Base-by-base conservation (phyloP, 2,113 vertebrate genomes). In the Ibidorhyncha struthersii region DNA sequence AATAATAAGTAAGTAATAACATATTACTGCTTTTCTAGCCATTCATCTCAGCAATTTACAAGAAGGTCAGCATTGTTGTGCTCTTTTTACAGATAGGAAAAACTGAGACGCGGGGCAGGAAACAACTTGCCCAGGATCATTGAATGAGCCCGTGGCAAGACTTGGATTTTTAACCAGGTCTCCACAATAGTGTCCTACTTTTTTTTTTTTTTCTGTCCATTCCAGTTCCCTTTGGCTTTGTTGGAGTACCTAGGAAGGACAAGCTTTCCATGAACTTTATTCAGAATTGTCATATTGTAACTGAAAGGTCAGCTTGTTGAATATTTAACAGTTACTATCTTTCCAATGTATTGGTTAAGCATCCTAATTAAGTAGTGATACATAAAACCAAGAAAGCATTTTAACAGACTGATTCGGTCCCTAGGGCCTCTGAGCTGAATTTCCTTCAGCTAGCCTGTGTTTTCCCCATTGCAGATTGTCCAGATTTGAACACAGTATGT, bases 311-410 rank as follows among this genome's bases (percentile, higher is more conserved):
- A 88, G 41, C 14, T 74, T 76, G 84, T 72, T 96, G 93, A 94
- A 90, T 97, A 93, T 88, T 96, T 94, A 96, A 91, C 91, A 96
- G 78, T 86, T 95, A 41, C 91, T 95, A 85, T 94, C 70, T 96
- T 80, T 94, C 93, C 74, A 92, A 53, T 81, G 45, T 91, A 84
- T 87, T 77, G 53, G 74, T 96, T 90, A 95, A 82, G 86, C 86
- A 87, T 93, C 91, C 69, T 89, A 93, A 94, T 94, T 95, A 94
- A 95, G 67, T 36, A 63, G 49, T 27, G 81, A 94, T 93, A 97
- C 89, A 89, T 92, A 94, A 95, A 89, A 84, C 70, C 69, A 67
- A 79, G 80, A 89, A 91, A 95, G 93, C 58, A 50, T 96, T 97
- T 96, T 93, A 96, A 89, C 86, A 95, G 78, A 41, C 70, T 70